Percentiles rank a stretch among this genome's conserved stretches.
Evolutionary conservation across 2,888 invertebrate species (phyloP).

Genomic region (Polydrusus cervinus): DNA sequence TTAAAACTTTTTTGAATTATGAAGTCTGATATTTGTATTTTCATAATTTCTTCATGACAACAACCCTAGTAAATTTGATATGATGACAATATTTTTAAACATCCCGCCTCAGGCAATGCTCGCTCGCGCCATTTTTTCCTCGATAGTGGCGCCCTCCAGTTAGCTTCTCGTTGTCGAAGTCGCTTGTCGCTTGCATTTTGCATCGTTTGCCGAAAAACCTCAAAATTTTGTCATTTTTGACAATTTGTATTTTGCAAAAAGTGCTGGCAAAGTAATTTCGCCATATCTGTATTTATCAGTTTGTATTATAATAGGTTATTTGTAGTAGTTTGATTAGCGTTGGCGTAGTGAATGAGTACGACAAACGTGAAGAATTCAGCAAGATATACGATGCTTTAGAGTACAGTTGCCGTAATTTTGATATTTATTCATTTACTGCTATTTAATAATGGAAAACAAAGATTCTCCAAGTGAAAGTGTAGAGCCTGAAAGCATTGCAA

Average conservation of each 20-base stretch:
- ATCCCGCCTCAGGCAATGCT: slow-evolving; percentile 5
- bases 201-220: slow-evolving; percentile 20
- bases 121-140: slow-evolving; percentile 31
- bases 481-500: slow-evolving; percentile 3
- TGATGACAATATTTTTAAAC: slow-evolving; percentile 1
- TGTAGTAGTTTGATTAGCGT: background rate
- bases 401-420: slow-evolving; percentile 20
- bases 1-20: background rate
- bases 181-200: slow-evolving; percentile 31
- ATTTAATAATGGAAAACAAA: slow-evolving; percentile 33
- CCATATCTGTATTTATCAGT: slow-evolving; percentile 9
- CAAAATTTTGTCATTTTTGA: slow-evolving; percentile 36
- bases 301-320: slow-evolving; percentile 8
- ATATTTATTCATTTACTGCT: background rate
- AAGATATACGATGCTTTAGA: slow-evolving; percentile 28
- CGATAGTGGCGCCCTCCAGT: slow-evolving; percentile 7
- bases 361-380: slow-evolving; percentile 24
- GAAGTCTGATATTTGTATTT: background rate
- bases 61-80: no score
- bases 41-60: background rate
- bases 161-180: slow-evolving; percentile 24
- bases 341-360: slow-evolving; percentile 16
- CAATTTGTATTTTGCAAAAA: slow-evolving; percentile 28
- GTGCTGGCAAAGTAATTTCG: slow-evolving; percentile 5
- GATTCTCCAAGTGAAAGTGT: slow-evolving; percentile 6